Base-by-base conservation (phyloP, 2,888 invertebrate genomes). In the Lochmaea crataegi region DNA sequence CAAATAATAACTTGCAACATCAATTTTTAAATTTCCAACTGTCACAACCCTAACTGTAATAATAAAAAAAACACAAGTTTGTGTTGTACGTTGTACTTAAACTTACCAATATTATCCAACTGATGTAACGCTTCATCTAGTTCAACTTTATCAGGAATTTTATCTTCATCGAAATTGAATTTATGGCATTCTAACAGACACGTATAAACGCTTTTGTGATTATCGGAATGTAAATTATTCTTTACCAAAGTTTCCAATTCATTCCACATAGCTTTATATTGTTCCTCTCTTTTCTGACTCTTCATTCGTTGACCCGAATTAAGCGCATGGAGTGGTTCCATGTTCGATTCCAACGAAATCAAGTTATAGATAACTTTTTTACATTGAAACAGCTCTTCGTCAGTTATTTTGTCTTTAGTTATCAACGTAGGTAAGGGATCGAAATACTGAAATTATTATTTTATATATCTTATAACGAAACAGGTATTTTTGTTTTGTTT, bases 201-300 rank as follows among this genome's bases (percentile, higher is more conserved):
- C 65, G 93, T 92, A 61, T 96, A 87, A 18, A 97, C 89, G 72
- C 92, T 91, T 75, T 92, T 91, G 84, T 98, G 98, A 78, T 92
- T 92, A 4, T 92, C 89, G 0, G 96, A 94, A 68, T 93, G 93
- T 38, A 93, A 90, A 84, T 94, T 94, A 38, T 92, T 91, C 69
- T 94, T 92, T 0, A 98, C 88, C 51, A 97, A 89, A 12, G 92
- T 92, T 85, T 98, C 98, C 64, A 98, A 86, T 85, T 98, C 98
- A 42, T 91, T 90, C 94, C 97, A 98, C 85, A 98, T 91, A 41
- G 95, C 78, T 71, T 95, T 92, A 88, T 98, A 98, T 81, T 96
- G 96, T 83, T 98, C 97, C 80, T 97, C 96, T 76, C 93, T 90
- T 26, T 93, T 92, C 11, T 87, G 87, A 1, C 88, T 88, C 79